Conservation (phyloP, 2,113 vertebrate genomes). For the Tringa solitaria region DNA sequence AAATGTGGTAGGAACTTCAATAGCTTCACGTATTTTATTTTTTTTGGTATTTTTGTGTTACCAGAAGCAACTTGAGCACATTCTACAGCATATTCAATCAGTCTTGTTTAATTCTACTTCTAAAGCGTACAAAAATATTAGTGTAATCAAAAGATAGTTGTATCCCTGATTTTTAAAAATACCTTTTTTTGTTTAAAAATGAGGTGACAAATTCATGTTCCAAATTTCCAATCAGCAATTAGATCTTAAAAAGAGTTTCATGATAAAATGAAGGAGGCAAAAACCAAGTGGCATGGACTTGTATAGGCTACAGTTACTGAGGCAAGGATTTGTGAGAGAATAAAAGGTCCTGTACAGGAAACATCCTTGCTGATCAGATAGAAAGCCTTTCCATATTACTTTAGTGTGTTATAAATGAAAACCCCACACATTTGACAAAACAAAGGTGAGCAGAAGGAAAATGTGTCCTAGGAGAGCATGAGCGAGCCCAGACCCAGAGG, state of each 20-base stretch:
- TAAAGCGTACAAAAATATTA: background rate
- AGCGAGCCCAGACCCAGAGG: slow-evolving; percentile 45
- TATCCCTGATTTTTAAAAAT: background rate
- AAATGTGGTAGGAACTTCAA: background rate
- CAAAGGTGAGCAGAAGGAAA: slow-evolving; percentile 63
- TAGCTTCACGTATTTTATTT: background rate
- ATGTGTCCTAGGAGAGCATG: background rate
- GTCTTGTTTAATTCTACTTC: background rate
- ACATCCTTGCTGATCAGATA: background rate
- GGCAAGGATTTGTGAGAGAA: background rate
- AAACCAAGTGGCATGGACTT: background rate
- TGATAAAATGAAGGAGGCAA: background rate
- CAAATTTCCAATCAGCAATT: background rate
- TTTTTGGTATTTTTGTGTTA: background rate
- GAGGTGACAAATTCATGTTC: background rate
- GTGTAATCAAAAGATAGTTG: background rate
- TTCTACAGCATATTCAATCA: background rate
- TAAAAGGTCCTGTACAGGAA: background rate
- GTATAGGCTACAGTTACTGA: background rate
- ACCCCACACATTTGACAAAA: background rate
- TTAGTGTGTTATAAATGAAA: background rate
- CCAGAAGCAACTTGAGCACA: background rate
- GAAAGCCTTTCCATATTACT: background rate
- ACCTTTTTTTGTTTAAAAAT: background rate
- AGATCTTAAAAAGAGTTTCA: background rate